phyloP scores from a whole-genome alignment of 2,113 vertebrate species.

The Embiotoca jacksoni region DNA sequence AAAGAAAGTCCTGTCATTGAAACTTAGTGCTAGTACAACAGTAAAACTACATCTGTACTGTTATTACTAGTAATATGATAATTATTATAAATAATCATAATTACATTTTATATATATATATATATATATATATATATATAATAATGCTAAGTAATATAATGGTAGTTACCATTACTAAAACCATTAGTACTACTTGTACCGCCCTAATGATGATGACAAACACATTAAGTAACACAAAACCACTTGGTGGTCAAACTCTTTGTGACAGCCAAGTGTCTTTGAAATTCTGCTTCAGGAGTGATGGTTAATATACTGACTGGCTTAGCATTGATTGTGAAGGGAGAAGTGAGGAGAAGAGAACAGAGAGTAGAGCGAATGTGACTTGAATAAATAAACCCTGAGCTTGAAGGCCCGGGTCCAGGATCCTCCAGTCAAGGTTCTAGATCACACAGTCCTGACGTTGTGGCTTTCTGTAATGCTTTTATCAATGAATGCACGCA shows the following conservation, averaged over 20 bases:
- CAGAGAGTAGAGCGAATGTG: slow-evolving; percentile 48
- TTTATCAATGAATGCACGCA: slow-evolving; percentile 71
- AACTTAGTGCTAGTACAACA: too few relatives aligned
- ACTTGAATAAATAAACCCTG: slow-evolving; percentile 64
- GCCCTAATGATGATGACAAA: slow-evolving; percentile 3
- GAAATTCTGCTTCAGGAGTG: slow-evolving; percentile 69
- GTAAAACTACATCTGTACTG: too few relatives aligned
- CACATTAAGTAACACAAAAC: slow-evolving; percentile 21
- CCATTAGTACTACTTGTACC: neutral
- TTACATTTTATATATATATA: too few relatives aligned
- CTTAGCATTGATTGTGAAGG: slow-evolving; percentile 76
- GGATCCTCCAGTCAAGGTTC: slow-evolving; percentile 70
- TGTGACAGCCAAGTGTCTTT: slow-evolving; percentile 56
- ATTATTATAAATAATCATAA: too few relatives aligned
- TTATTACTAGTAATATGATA: too few relatives aligned
- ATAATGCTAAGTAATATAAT: too few relatives aligned
- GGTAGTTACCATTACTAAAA: neutral
- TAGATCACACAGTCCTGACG: slow-evolving; percentile 52
- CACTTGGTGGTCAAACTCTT: slow-evolving; percentile 48
- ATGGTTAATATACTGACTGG: slow-evolving; percentile 74
- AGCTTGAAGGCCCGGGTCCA: slow-evolving; percentile 45
- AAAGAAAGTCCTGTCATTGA: too few relatives aligned
- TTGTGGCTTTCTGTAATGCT: slow-evolving; percentile 65
- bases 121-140: too few relatives aligned
- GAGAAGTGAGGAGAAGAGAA: slow-evolving; percentile 35